Evolutionary conservation across 2,113 vertebrate genomes (phyloP).

Genomic region (Equus quagga): DNA sequence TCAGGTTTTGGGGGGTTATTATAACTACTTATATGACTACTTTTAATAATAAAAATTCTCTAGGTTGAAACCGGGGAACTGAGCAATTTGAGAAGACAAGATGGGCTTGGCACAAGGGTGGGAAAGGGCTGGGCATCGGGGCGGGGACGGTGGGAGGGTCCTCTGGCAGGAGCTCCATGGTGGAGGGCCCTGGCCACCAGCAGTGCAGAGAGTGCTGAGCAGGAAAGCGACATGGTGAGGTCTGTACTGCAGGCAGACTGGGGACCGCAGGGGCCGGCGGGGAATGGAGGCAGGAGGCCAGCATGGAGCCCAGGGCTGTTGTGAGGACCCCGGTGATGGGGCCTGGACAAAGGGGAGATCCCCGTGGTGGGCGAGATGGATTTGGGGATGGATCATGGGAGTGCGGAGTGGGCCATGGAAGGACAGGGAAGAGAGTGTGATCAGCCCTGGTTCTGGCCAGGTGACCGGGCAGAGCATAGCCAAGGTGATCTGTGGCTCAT

Average conservation of each 20-base stretch:
- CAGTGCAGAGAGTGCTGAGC: fast-evolving
- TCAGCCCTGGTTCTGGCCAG: not conserved
- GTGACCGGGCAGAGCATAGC: no score
- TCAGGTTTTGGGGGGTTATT: not conserved
- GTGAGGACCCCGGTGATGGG: not conserved
- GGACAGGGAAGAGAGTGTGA: not conserved
- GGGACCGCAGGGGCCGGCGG: fast-evolving
- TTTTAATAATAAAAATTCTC: not conserved
- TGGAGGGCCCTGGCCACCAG: not conserved
- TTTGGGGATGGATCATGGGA: not conserved
- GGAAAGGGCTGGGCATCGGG: not conserved
- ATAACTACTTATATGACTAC: not conserved
- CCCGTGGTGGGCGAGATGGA: not conserved
- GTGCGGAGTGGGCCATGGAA: not conserved
- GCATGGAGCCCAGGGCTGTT: fast-evolving
- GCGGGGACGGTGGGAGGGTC: fast-evolving
- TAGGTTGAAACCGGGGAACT: not conserved
- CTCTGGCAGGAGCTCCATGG: not conserved
- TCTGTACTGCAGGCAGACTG: not conserved
- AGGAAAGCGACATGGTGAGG: fast-evolving
- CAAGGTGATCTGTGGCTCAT: not conserved
- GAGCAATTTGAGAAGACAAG: not conserved
- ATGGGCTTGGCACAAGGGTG: not conserved
- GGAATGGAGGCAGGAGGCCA: not conserved
- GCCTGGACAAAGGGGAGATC: not conserved